Conservation (phyloP, 1,140 invertebrate genomes). For the Trachymyrmex cornetzi region DNA sequence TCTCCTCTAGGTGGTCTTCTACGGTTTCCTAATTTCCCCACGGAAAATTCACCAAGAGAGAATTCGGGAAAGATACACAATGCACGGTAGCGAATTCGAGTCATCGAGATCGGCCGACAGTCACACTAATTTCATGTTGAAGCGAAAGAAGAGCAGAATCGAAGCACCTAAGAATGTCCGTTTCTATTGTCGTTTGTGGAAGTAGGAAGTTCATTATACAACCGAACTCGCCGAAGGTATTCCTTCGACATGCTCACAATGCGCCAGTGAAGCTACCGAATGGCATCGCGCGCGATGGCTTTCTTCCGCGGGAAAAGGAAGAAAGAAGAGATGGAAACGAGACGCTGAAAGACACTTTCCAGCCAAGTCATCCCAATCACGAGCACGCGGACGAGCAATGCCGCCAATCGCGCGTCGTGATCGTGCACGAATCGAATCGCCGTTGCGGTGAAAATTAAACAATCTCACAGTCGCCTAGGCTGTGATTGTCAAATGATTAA, state of each 20-base stretch:
- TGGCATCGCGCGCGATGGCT: slow-evolving; percentile 54
- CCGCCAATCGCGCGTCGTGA: slow-evolving; percentile 67
- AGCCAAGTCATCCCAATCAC: slow-evolving; percentile 68
- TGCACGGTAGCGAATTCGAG: slow-evolving; percentile 44
- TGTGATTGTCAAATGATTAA: slow-evolving; percentile 39
- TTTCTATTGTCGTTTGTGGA: slow-evolving; percentile 55
- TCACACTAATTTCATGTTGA: slow-evolving; percentile 57
- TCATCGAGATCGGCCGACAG: slow-evolving; percentile 34
- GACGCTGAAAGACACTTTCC: slow-evolving; percentile 64
- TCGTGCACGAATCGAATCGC: slow-evolving; percentile 60
- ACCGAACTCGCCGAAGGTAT: slow-evolving; percentile 45
- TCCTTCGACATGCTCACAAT: slow-evolving; percentile 60
- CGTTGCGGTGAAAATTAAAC: slow-evolving; percentile 52
- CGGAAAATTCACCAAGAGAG: slow-evolving; percentile 34
- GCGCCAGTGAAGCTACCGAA: slow-evolving; percentile 44
- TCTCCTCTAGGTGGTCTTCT: slow-evolving; percentile 53
- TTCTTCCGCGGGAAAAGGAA: slow-evolving; percentile 61
- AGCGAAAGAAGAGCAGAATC: not conserved
- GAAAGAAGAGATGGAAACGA: slow-evolving; percentile 64
- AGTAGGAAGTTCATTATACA: slow-evolving; percentile 67
- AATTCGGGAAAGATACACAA: slow-evolving; percentile 46
- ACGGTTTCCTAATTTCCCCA: slow-evolving; percentile 23
- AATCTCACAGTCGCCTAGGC: slow-evolving; percentile 47
- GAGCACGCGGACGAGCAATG: slow-evolving; percentile 55
- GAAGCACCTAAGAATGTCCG: slow-evolving; percentile 18